A percentile compares a stretch with the other conserved stretches of the same genome.
Conservation (phyloP, 2,888 invertebrate genomes). For the Drosophila niveifrons region DNA sequence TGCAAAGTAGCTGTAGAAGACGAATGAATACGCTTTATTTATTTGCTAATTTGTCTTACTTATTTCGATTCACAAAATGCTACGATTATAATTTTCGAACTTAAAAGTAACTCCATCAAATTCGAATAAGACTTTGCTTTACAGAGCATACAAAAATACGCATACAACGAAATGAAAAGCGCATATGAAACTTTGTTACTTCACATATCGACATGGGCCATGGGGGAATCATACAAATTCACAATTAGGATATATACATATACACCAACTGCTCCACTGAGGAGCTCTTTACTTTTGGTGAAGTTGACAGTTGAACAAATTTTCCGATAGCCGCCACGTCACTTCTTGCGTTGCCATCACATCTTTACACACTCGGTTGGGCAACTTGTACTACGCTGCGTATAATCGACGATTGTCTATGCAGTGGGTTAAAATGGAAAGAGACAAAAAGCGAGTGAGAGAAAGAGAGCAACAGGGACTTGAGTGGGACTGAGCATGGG, state of each 20-base stretch:
- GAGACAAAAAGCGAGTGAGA: slow-evolving; percentile 35
- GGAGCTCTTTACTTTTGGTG: slow-evolving; percentile 35
- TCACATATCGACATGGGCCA: slow-evolving; percentile 9
- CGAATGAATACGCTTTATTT: slow-evolving; percentile 29
- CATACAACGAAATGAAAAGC: not conserved
- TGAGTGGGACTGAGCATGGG: not conserved
- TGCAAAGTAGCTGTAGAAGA: not conserved
- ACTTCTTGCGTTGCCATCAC: slow-evolving; percentile 31
- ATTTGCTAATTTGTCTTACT: too few relatives aligned
- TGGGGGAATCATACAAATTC: slow-evolving; percentile 28
- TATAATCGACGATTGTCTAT: slow-evolving; percentile 32
- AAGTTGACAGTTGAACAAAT: slow-evolving; percentile 58
- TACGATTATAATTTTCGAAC: too few relatives aligned
- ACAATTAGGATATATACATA: slow-evolving; percentile 31
- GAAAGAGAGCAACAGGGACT: slow-evolving; percentile 26
- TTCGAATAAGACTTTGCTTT: too few relatives aligned
- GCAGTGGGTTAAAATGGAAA: slow-evolving; percentile 26
- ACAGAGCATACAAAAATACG: not conserved
- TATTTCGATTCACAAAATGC: too few relatives aligned
- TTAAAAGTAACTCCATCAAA: not conserved
- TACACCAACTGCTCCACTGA: slow-evolving; percentile 25
- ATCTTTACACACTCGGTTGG: slow-evolving; percentile 27
- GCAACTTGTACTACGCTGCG: slow-evolving; percentile 21
- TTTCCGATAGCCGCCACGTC: slow-evolving; percentile 37
- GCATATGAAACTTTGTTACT: slow-evolving; percentile 1